Evolutionary conservation across 2,797 vertebrate species (phyloP), one percentile per base, ranked within the genome.

Genomic region (Sternotherus odoratus): DNA sequence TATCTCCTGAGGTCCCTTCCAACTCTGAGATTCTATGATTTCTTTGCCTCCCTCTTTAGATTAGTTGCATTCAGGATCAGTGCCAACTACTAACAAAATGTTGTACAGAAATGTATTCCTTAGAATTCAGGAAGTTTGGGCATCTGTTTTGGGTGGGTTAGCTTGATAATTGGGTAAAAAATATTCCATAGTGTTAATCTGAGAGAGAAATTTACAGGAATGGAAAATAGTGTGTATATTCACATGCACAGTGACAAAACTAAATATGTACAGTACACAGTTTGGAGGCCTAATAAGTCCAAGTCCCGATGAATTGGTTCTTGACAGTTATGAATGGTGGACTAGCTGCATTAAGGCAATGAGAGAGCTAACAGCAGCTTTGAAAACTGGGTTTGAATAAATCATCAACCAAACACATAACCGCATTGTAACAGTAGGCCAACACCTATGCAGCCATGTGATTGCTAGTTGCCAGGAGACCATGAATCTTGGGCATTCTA

Each of bases 271-370:
- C 96, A 81, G 90, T 85, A 84, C 95, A 81, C 97, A 96, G 98
- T 98, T 98, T 96, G 98, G 98, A 91, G 91, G 96, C 97, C 97
- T 98, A 98, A 98, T 98, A 98, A 98, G 96, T 97, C 79, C 91
- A 79, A 97, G 96, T 97, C 97, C 97, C 97, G 92, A 95, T 98
- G 98, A 98, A 98, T 98, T 96, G 92, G 91, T 98, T 98, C 97
- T 98, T 98, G 98, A 98, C 98, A 98, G 98, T 98, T 98, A 98
- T 98, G 98, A 99, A 98, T 98, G 98, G 98, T 98, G 95, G 95
- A 95, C 91, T 88, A 93, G 95, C 96, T 98, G 95, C 97, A 98
- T 98, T 98, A 98, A 98, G 97, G 97, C 97, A 97, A 96, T 94
- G 97, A 98, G 97, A 96, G 97, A 97, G 95, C 97, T 97, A 98